Base-by-base conservation (phyloP, 2,113 vertebrate genomes). In the Rousettus leschenaultii region DNA sequence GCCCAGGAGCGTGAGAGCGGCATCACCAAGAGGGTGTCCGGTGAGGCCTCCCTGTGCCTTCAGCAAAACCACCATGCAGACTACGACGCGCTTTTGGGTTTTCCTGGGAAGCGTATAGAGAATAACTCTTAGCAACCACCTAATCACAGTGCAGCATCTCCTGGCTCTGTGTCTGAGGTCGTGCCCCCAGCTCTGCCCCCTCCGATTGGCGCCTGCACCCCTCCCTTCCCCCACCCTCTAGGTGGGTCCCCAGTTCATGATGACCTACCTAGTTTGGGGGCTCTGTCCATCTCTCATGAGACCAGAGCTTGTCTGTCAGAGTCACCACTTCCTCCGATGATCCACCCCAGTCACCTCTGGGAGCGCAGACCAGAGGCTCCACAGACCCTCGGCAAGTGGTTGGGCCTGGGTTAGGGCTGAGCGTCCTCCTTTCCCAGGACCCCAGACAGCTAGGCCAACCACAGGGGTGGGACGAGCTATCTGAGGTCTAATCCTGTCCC, bases 91-190 rank as follows among this genome's bases (percentile, higher is more conserved):
- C 38, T 30, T 6, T 24, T 8, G 3, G 12, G 24, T 9, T 18
- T 35, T 55, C 14, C 59, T 30, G 68, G 13, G 33, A 10, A 38
- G 26, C 16, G 11, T 9, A 7, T 1, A 7, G 61, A 40, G 18
- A 45, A 18, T n/a, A 18, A 40, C 4, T n/a, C 35, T 5, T 6
- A 2, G n/a, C 28, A 22, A 13, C n/a, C 10, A 43, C 30, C 38
- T 33, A 3, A 14, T 3, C 5, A 0, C 2, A 0, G 12, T 5
- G 22, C 28, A n/a, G 26, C 28, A 0, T 2, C 61, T 21, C 14
- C 24, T 61, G 63, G 51, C 19, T 86, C 63, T 59, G 38, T 0
- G 2, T 59, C 30, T 13, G 35, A 24, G 11, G 35, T 43, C 1
- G 7, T 7, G n/a, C 24, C 6, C 84, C 35, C 66, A 68, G n/a